Base-by-base conservation (phyloP, 2,888 invertebrate genomes). In the Acleris holmiana region DNA sequence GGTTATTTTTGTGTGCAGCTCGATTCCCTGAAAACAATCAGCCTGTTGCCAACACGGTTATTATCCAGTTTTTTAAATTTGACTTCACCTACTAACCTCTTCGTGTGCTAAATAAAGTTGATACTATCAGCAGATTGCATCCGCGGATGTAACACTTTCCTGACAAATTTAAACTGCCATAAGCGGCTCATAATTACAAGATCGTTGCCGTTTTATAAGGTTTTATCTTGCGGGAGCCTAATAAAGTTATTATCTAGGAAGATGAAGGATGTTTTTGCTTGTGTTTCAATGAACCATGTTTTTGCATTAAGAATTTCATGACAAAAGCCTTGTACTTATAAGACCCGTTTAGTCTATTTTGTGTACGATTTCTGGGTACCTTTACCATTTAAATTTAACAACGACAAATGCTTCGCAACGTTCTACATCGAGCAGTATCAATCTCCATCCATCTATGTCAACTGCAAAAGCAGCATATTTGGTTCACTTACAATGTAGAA, bases 61-160 rank as follows among this genome's bases (percentile, higher is more conserved):
- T 15, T 56, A 18, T 54, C 54, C 63, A 53, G 48, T 47, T 55
- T 29, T 29, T 46, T 54, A n/a, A 59, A 65, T 48, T 57, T 25
- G 23, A 21, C 58, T 29, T 64, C 60, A 65, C 65, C 60, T 60
- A 65, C 65, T 65, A 55, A 65, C 65, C 65, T 60, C 61, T 17
- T 25, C 23, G 18, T 46, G 21, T 19, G 58, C 58, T 46, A 65
- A 65, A 64, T 59, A 59, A 54, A 55, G 55, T 49, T 25, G 65
- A 55, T 60, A 55, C 44, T 59, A 54, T 57, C 56, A 29, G 55
- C 49, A 60, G 54, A 59, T 59, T 59, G 44, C 54, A 49, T 44
- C 29, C 29, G 56, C 6, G 44, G 44, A 35, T 48, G 55, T 60
- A 60, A 59, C 58, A 64, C 59, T 59, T 64, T 55, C 49, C 55